A percentile compares a stretch with the other conserved stretches of the same genome.
Conservation (phyloP, 2,888 invertebrate genomes). For the Dryomyza anilis region DNA sequence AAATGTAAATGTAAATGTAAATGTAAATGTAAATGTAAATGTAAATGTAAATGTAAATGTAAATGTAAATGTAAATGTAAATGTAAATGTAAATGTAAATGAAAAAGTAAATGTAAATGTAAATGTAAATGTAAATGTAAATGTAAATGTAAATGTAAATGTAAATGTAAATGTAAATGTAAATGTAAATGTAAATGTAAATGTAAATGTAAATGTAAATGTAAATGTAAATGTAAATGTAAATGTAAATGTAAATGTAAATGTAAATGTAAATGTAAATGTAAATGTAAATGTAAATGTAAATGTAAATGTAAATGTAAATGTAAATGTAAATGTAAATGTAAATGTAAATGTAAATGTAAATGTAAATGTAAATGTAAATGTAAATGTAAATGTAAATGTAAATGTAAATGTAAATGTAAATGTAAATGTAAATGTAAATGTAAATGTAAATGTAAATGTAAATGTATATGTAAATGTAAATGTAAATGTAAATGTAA, state of each 20-base stretch:
- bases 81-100: neutral
- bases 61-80: neutral
- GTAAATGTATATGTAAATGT: neutral
- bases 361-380: neutral
- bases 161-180: neutral
- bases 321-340: neutral
- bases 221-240: neutral
- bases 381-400: neutral
- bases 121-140: neutral
- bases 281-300: neutral
- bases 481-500: neutral
- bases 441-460: neutral
- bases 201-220: neutral
- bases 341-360: neutral
- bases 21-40: neutral
- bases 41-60: neutral
- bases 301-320: neutral
- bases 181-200: neutral
- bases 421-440: neutral
- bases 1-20: neutral
- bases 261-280: neutral
- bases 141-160: neutral
- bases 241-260: neutral
- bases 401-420: neutral
- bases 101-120: neutral